Conservation (phyloP, 64 coral and sea anemone species). For the Montipora sp. region DNA sequence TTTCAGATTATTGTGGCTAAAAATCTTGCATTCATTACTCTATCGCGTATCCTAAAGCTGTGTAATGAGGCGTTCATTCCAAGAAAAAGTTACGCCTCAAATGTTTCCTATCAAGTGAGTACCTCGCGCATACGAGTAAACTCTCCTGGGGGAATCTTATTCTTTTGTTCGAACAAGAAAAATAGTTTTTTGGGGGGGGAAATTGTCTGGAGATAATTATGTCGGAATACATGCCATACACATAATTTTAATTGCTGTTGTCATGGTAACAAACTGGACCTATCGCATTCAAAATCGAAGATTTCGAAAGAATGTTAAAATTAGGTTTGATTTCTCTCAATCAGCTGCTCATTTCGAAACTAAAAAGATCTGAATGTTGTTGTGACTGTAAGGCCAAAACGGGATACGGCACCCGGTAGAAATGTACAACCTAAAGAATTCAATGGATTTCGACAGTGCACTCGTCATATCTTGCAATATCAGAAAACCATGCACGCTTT, state of each 20-base stretch:
- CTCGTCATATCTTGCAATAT: too few species aligned
- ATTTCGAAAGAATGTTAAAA: background rate
- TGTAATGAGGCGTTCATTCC: slow-evolving; percentile 43
- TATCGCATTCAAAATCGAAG: background rate
- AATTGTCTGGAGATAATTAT: background rate
- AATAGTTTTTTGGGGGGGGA: background rate
- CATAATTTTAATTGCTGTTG: background rate
- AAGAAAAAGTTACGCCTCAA: slow-evolving; percentile 19
- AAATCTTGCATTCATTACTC: background rate
- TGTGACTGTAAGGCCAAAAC: background rate
- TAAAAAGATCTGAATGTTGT: background rate
- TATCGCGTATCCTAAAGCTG: background rate
- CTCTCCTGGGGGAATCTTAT: slow-evolving; percentile 6
- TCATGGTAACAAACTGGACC: background rate
- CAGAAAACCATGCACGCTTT: too few species aligned
- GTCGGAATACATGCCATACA: background rate
- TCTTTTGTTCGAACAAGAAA: background rate
- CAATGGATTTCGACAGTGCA: too few species aligned
- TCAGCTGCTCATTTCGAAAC: background rate
- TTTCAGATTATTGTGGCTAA: background rate
- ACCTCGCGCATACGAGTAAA: background rate
- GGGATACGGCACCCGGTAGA: background rate
- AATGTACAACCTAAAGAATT: background rate
- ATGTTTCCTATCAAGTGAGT: background rate
- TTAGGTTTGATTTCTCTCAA: background rate